Conservation (phyloP, 2,888 invertebrate species). For the Cremastinae sp. region DNA sequence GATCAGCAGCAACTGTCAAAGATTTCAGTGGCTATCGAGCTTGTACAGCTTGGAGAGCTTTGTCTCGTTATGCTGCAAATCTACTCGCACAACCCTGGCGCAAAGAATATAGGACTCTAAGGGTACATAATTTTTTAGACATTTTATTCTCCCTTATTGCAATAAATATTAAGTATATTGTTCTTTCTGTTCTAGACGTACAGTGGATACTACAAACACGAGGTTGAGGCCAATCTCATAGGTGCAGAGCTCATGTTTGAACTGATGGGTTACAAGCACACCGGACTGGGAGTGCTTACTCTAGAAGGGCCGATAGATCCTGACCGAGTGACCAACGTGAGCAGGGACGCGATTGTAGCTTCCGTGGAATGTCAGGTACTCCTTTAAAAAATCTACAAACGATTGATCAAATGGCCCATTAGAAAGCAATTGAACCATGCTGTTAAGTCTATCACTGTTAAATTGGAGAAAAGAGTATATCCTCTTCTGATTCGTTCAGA, state of each 20-base stretch:
- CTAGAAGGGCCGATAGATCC: constrained; percentile 90
- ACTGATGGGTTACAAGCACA: constrained; percentile 90
- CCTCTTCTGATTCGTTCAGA: no score
- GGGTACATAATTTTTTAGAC: constrained; percentile 82
- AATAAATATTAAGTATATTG: constrained; percentile 2
- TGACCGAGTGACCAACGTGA: constrained; percentile 89
- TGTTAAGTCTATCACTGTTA: no score
- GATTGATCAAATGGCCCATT: no score
- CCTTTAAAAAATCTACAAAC: no score
- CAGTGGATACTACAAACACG: constrained; percentile 93
- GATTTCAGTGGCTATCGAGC: constrained; percentile 92
- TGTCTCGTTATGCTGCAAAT: constrained; percentile 93
- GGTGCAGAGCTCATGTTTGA: constrained; percentile 90
- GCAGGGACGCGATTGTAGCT: constrained; percentile 92
- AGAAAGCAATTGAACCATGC: no score
- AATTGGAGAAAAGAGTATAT: no score
- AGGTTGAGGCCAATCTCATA: constrained; percentile 90
- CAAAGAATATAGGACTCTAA: constrained; percentile 90
- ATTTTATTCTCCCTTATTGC: constrained; percentile 11
- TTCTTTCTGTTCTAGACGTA: constrained; percentile 85
- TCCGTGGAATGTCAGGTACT: constrained; percentile 92
- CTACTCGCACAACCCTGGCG: constrained; percentile 94
- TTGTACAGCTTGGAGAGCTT: constrained; percentile 90
- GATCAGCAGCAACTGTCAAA: constrained; percentile 86
- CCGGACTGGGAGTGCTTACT: constrained; percentile 83